Evolutionary conservation across 2,888 invertebrate genomes (phyloP).

Genomic region (Scelioninae gen. 1): DNA sequence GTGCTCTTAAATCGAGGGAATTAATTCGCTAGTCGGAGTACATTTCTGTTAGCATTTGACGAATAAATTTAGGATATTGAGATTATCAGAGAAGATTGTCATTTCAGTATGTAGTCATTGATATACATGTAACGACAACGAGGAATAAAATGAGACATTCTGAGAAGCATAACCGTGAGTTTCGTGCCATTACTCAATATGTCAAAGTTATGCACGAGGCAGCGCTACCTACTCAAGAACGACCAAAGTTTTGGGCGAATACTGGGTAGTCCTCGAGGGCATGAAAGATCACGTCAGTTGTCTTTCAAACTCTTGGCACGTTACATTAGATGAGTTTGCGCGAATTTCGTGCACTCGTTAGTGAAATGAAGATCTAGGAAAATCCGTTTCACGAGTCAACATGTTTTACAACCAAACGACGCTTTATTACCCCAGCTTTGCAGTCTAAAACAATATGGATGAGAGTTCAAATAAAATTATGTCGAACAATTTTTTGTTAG

Average conservation of each 20-base stretch:
- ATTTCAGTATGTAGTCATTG: conserved; percentile 28
- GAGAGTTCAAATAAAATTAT: conserved; percentile 2
- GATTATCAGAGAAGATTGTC: conserved; percentile 42
- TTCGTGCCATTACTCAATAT: conserved; percentile 68
- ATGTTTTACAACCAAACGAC: conserved; percentile 34
- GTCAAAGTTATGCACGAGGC: conserved; percentile 67
- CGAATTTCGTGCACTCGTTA: conserved; percentile 63
- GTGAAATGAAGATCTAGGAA: conserved; percentile 45
- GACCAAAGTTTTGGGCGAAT: conserved; percentile 69
- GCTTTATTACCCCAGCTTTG: conserved; percentile 25
- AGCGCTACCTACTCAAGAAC: conserved; percentile 63
- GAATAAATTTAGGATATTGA: conserved; percentile 16
- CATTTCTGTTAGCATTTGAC: not conserved
- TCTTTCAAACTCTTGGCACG: conserved; percentile 79
- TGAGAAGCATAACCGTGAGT: conserved; percentile 59
- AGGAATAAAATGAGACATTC: conserved; percentile 63
- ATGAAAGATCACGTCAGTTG: conserved; percentile 72
- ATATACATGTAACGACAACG: conserved; percentile 29
- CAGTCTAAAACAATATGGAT: not conserved
- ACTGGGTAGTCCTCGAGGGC: conserved; percentile 66
- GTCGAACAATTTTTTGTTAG: conserved; percentile 1
- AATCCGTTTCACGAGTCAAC: conserved; percentile 49
- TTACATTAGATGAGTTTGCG: conserved; percentile 67
- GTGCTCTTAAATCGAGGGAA: not conserved
- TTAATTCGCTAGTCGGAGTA: not conserved